Evolutionary conservation across 1,140 invertebrate genomes (phyloP), one percentile per base, ranked within the genome.

Genomic region (Tetramorium alpestre): DNA sequence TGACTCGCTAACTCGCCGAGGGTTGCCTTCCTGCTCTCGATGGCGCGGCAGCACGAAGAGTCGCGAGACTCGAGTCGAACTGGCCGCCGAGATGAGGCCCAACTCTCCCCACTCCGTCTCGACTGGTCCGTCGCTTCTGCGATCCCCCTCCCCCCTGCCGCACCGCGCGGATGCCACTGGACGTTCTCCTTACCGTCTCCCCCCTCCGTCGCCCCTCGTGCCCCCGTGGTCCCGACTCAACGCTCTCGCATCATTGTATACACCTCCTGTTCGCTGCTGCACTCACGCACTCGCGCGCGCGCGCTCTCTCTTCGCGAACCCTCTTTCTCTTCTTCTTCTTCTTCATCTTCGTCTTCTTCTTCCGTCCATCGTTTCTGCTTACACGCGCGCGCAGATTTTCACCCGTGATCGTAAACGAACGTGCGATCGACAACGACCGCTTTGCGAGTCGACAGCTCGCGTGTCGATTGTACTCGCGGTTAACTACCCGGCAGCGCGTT

Each of bases 1-100:
- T 11, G 41, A 89, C 82, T 77, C n/a, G 54, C 10, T 33, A 33
- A 33, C 33, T 33, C 60, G 69, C 11, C 47, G 33, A 84, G 76
- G 77, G 65, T 89, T 49, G 54, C 56, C 73, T 56, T 69, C 22
- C 13, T 38, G 82, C 84, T 75, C 77, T 72, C 80, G 86, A 87
- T 86, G 51, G 62, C 84, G 81, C 90, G 72, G 54, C 85, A 87
- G 87, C 87, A 86, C 89, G 81, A 58, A 86, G 62, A 80, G 87
- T 69, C 81, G 54, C 87, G 87, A 91, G 89, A 86, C 89, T 87
- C 88, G 69, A 85, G 80, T 87, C 84, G 84, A 72, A 92, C 91
- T 90, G 90, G 82, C 89, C 81, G 87, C 64, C 75, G 73, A 90
- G 91, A 92, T 92, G 90, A 90, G 90, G 86, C 87, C 89, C 90